Evolutionary conservation across 1,140 invertebrate genomes (phyloP), one percentile per base, ranked within the genome.

Genomic region (Muscidifurax raptorellus): DNA sequence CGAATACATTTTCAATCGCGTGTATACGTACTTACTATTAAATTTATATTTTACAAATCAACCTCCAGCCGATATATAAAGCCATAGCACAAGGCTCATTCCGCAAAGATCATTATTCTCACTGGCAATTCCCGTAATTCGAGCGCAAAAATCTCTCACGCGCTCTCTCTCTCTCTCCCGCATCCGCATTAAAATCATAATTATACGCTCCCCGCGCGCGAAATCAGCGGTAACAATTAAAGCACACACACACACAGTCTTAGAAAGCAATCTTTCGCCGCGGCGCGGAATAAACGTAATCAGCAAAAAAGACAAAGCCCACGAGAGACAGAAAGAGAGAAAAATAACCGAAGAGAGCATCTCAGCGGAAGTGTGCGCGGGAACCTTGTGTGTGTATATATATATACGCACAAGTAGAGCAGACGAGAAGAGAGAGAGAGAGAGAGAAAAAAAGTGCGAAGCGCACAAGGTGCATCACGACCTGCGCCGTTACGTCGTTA

Each of bases 401-500:
- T n/a, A n/a, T n/a, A 22, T n/a, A 22, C 22, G 0, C 66, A 12
- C 66, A 69, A 69, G 66, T 69, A n/a, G 66, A 69, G 66, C 66
- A 69, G 66, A 47, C 64, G n/a, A 5, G 64, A 12, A 3, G 10
- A 66, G 25, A 66, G 64, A 66, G 25, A 10, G 7, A 66, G 59
- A 27, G 25, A 13, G n/a, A n/a, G 25, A 28, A 25, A 67, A 36
- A 64, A 64, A 59, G n/a, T 13, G 74, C 59, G 77, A 15, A 13
- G 76, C 52, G 12, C 7, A 2, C 28, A 47, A 82, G 47, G 80
- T 74, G 69, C 80, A 74, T 59, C 66, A 25, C 67, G 79, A 82
- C 44, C n/a, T 72, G 36, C 74, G 80, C 71, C 81, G 81, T 76
- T 75, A 82, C 69, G 28, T 82, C 72, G 71, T 82, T 47, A 67